phyloP scores from a whole-genome alignment of 2,113 vertebrate genomes.

The Alouatta palliata region DNA sequence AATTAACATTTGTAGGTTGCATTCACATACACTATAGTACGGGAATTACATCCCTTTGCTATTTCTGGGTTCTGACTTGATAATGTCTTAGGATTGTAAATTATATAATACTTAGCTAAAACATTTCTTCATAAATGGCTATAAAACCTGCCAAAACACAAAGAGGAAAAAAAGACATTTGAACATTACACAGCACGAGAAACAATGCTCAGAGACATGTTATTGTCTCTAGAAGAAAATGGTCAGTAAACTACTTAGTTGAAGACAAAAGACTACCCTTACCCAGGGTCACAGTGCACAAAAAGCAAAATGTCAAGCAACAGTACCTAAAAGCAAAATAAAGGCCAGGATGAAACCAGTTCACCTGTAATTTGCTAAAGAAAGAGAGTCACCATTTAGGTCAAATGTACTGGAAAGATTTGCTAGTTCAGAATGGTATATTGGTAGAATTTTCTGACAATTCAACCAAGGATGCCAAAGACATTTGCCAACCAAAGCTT shows the following conservation, averaged over 20 bases:
- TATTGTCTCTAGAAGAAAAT: conserved; percentile 87
- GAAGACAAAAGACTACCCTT: conserved; percentile 87
- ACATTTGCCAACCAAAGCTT: conserved; percentile 96
- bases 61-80: conserved; percentile 83
- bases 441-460: conserved; percentile 91
- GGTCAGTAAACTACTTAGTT: conserved; percentile 88
- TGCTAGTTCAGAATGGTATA: conserved; percentile 80
- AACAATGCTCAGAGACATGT: conserved; percentile 87
- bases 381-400: conserved; percentile 86
- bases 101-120: neutral
- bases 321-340: conserved; percentile 90
- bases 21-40: conserved; percentile 91
- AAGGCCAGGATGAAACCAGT: conserved; percentile 88
- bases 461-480: conserved; percentile 97
- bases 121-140: conserved; percentile 89
- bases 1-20: conserved; percentile 90
- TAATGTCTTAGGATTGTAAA: conserved; percentile 81
- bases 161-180: conserved; percentile 84
- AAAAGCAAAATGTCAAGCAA: conserved; percentile 88
- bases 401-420: conserved; percentile 81
- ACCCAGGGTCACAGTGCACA: conserved; percentile 88
- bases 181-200: conserved; percentile 89
- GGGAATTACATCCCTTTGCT: conserved; percentile 86
- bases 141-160: conserved; percentile 91
- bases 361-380: conserved; percentile 87